phyloP scores from a whole-genome alignment of 2,797 vertebrate genomes.

The Intellagama lesueurii region DNA sequence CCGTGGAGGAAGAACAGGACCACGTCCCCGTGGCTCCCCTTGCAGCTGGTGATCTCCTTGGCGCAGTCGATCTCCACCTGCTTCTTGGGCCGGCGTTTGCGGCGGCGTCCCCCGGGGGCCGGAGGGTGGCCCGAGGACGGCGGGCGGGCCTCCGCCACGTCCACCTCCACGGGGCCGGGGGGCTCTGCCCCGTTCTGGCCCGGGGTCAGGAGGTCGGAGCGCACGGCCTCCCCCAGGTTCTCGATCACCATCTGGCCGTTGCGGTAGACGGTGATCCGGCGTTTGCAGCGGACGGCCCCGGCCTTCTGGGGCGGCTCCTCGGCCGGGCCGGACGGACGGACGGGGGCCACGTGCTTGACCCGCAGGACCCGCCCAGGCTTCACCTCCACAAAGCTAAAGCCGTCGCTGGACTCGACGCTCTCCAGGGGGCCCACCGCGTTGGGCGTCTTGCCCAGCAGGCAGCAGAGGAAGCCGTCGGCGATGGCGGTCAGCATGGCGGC shows the following conservation, averaged over 20 bases:
- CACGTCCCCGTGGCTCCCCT: slow-evolving; percentile 90
- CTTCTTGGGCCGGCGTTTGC: slow-evolving; percentile 88
- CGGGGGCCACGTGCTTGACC: slow-evolving; percentile 85
- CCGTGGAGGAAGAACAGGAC: slow-evolving; percentile 96
- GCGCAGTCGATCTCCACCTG: slow-evolving; percentile 90
- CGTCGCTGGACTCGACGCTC: slow-evolving; percentile 84
- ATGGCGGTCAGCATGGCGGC: slow-evolving; percentile 92
- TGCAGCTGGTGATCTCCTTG: slow-evolving; percentile 92
- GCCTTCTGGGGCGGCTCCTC: not conserved
- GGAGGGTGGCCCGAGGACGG: slow-evolving; percentile 71
- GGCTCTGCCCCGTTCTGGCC: slow-evolving; percentile 87
- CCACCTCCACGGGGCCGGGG: slow-evolving; percentile 86
- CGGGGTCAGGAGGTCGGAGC: slow-evolving; percentile 87
- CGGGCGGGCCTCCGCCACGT: slow-evolving; percentile 79
- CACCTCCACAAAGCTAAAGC: slow-evolving; percentile 94
- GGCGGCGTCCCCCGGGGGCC: slow-evolving; percentile 47
- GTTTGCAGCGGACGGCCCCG: slow-evolving; percentile 88
- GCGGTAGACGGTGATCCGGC: slow-evolving; percentile 94
- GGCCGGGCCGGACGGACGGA: slow-evolving; percentile 33
- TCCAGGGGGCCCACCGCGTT: slow-evolving; percentile 90
- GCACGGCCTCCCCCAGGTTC: slow-evolving; percentile 89
- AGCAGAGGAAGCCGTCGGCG: slow-evolving; percentile 93
- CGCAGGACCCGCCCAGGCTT: slow-evolving; percentile 92
- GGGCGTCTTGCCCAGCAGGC: slow-evolving; percentile 89
- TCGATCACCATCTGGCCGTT: slow-evolving; percentile 94